Percentiles rank a stretch among this genome's conserved stretches.
phyloP scores from a whole-genome alignment of 92 coral and sea anemone genomes.

The Heteractis magnifica region DNA sequence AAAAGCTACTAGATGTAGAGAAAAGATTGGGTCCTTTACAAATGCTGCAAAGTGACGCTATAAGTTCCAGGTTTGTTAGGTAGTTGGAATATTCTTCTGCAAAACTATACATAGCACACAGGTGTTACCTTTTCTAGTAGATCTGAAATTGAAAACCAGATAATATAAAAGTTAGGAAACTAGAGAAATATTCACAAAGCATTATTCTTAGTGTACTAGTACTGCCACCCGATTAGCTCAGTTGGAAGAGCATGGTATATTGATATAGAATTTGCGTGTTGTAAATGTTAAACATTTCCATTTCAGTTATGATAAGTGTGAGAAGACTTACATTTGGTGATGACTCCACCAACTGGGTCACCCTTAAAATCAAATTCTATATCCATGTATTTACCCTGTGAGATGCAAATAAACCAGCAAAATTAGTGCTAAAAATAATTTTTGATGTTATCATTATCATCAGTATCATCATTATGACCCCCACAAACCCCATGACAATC shows the following conservation, averaged over 20 bases:
- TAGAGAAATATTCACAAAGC: neutral
- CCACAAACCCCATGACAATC: neutral
- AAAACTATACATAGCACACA: neutral
- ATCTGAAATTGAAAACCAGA: slow-evolving; percentile 45
- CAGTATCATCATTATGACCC: neutral
- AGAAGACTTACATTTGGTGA: slow-evolving; percentile 83
- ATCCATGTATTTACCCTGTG: slow-evolving; percentile 98
- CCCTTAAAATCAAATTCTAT: slow-evolving; percentile 98
- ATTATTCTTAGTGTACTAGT: too few species aligned
- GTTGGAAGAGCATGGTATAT: too few species aligned
- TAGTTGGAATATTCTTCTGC: neutral
- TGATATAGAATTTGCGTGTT: neutral
- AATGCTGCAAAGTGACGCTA: too few species aligned
- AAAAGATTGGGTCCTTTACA: too few species aligned
- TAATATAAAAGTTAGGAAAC: neutral
- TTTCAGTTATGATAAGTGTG: neutral
- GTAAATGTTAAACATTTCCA: neutral
- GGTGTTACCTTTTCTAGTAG: slow-evolving; percentile 64
- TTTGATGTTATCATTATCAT: neutral
- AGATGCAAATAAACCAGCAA: neutral
- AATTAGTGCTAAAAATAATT: too few species aligned
- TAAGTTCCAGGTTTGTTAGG: neutral
- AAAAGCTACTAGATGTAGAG: too few species aligned
- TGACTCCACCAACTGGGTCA: slow-evolving; percentile 97
- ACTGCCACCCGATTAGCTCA: too few species aligned